Conservation (phyloP, 2,888 invertebrate genomes). For the Sepiola atlantica region DNA sequence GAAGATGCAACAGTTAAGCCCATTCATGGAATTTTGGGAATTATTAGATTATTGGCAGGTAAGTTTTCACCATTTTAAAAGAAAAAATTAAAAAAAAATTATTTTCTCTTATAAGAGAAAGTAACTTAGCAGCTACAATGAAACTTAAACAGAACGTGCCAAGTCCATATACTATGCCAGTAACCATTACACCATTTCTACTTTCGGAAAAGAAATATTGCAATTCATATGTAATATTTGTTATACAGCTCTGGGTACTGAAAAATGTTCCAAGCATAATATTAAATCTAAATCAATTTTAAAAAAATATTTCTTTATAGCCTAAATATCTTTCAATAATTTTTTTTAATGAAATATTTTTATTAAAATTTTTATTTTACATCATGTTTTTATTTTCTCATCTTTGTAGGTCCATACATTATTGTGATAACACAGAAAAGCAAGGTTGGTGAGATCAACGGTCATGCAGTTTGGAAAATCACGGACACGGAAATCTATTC, state of each 20-base stretch:
- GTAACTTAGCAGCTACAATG: no score
- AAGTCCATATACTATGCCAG: no score
- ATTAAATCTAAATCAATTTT: no score
- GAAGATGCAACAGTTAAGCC: constrained; percentile 78
- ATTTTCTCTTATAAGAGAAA: no score
- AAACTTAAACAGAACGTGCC: no score
- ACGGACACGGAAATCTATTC: constrained; percentile 79
- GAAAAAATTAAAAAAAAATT: background rate
- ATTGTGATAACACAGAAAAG: constrained; percentile 90
- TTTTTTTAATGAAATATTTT: background rate
- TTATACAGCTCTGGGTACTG: no score
- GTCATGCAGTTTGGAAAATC: constrained; percentile 72
- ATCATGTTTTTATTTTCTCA: background rate
- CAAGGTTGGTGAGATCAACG: constrained; percentile 81
- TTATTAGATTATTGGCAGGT: constrained; percentile 85
- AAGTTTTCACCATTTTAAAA: constrained; percentile 48
- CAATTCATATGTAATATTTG: no score
- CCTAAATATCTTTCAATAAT: background rate
- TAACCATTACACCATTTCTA: no score
- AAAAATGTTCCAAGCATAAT: no score
- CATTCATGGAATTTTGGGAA: constrained; percentile 92
- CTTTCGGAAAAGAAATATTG: no score
- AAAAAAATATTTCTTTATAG: no score
- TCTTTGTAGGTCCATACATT: constrained; percentile 83
- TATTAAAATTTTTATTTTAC: no score